A percentile compares a stretch with the other conserved stretches of the same genome.
Conservation (phyloP, 2,888 invertebrate genomes). For the Drosophila mimetica region DNA sequence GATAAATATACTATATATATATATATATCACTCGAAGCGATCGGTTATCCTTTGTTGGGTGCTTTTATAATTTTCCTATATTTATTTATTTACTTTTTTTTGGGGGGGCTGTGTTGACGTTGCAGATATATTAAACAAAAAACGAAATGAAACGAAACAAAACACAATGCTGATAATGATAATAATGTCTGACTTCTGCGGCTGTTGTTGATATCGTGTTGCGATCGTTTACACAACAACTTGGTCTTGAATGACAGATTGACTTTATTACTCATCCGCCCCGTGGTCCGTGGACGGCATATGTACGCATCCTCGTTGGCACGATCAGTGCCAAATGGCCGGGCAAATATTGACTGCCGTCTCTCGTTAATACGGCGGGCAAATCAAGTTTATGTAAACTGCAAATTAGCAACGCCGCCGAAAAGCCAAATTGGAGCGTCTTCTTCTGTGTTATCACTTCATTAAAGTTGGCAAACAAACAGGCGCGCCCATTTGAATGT, state of each 20-base stretch:
- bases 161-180: slow-evolving; percentile 36
- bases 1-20: no score
- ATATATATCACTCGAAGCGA: no score
- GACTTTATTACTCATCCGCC: slow-evolving; percentile 77
- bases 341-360: slow-evolving; percentile 58
- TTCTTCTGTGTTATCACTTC: slow-evolving; percentile 41
- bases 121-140: slow-evolving; percentile 23
- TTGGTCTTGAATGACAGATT: slow-evolving; percentile 51
- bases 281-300: no score
- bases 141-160: slow-evolving; percentile 2
- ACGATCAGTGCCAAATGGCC: slow-evolving; percentile 66
- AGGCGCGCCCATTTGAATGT: slow-evolving; percentile 24
- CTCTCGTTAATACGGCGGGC: slow-evolving; percentile 63
- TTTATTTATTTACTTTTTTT: slow-evolving; percentile 7
- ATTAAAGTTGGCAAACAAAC: slow-evolving; percentile 33
- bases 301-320: slow-evolving; percentile 47
- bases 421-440: slow-evolving; percentile 19
- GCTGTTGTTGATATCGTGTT: slow-evolving; percentile 42
- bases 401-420: slow-evolving; percentile 42
- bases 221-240: slow-evolving; percentile 57
- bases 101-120: slow-evolving; percentile 35
- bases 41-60: slow-evolving; percentile 13
- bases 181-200: slow-evolving; percentile 29
- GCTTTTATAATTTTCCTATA: not conserved
- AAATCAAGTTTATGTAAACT: slow-evolving; percentile 64